Conservation (phyloP, 2,113 vertebrate genomes). For the Coracopsis vasa region DNA sequence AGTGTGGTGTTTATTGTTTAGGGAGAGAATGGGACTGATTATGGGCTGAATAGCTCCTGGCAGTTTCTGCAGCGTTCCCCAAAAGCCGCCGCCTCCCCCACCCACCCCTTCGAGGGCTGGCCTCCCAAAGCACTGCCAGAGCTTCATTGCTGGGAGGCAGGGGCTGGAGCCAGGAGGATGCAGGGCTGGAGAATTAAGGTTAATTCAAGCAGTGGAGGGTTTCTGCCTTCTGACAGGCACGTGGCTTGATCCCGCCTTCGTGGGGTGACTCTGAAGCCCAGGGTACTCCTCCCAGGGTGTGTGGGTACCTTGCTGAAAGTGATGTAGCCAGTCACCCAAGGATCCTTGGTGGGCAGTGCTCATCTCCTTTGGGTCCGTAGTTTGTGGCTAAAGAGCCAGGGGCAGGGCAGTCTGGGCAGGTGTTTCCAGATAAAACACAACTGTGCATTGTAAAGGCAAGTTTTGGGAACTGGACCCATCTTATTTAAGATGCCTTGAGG, state of each 20-base stretch:
- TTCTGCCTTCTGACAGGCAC: neutral
- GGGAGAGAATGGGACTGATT: neutral
- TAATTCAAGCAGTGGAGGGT: neutral
- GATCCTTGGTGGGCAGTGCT: neutral
- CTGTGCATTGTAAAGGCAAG: neutral
- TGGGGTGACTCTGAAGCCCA: neutral
- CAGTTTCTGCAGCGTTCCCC: neutral
- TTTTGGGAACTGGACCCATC: accelerated
- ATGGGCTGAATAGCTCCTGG: accelerated
- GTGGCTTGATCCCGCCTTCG: neutral
- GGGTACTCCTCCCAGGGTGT: neutral
- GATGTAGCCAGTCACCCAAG: neutral
- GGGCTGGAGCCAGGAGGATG: accelerated
- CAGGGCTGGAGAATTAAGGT: neutral
- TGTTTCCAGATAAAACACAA: neutral
- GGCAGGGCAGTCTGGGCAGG: neutral
- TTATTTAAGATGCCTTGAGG: neutral
- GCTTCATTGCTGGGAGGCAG: neutral
- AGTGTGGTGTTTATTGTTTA: neutral
- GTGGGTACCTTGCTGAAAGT: neutral
- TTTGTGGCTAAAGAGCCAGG: neutral
- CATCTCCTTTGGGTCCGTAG: neutral
- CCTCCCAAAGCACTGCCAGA: neutral
- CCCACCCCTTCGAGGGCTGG: neutral
- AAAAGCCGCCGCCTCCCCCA: neutral